Evolutionary conservation across 2,113 vertebrate genomes (phyloP).

Genomic region (Drymodes brunneopygia): DNA sequence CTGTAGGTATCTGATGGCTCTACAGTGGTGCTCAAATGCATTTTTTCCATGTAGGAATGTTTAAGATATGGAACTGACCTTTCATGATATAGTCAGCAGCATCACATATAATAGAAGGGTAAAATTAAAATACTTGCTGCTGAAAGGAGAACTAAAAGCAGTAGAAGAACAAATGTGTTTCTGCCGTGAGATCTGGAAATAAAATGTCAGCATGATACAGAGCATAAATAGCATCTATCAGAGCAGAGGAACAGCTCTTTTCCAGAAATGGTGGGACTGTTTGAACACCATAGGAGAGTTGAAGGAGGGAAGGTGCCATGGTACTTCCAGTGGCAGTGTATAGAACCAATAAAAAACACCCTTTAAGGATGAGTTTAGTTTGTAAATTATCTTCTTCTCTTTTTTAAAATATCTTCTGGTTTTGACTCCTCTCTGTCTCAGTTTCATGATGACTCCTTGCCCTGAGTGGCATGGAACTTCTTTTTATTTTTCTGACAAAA

Average conservation of each 20-base stretch:
- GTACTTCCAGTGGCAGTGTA: not conserved
- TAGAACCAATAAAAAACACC: not conserved
- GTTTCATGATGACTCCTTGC: not conserved
- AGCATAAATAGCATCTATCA: not conserved
- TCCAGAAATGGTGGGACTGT: not conserved
- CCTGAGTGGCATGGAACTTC: not conserved
- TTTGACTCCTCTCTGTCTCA: not conserved
- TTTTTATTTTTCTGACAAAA: not conserved
- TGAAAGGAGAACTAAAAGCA: not conserved
- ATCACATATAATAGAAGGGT: not conserved
- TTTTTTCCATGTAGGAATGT: not conserved
- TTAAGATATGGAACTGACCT: not conserved
- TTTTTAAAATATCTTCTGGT: not conserved
- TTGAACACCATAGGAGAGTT: not conserved
- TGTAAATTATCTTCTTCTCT: not conserved
- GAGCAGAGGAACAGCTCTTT: not conserved
- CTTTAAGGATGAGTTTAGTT: not conserved
- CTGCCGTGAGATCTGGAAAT: not conserved
- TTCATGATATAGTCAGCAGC: not conserved
- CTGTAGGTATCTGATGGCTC: not conserved
- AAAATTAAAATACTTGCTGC: not conserved
- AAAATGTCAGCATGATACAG: not conserved
- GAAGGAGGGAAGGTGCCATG: not conserved
- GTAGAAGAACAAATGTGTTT: not conserved
- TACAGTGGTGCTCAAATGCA: not conserved